Percentiles rank a stretch among this genome's conserved stretches.
Evolutionary conservation across 2,113 vertebrate species (phyloP).

Genomic region (Tetrax tetrax): DNA sequence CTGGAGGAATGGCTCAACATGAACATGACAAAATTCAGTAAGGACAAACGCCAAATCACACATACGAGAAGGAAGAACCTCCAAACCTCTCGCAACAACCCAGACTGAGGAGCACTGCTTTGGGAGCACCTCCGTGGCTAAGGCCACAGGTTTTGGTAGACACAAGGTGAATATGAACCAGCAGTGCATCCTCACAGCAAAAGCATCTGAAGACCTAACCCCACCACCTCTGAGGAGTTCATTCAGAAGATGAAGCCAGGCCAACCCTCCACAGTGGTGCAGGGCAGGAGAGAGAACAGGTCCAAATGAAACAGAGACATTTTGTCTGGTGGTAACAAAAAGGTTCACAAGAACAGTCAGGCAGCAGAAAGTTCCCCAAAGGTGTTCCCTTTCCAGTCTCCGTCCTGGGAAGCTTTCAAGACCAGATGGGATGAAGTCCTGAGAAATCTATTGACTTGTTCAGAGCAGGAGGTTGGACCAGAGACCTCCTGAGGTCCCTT

Average conservation of each 20-base stretch:
- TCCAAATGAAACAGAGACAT: neutral
- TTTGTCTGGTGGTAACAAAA: neutral
- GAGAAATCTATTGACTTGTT: neutral
- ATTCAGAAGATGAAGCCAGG: neutral
- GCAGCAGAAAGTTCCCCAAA: neutral
- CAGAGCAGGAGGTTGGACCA: neutral
- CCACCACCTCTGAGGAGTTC: neutral
- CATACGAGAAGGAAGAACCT: neutral
- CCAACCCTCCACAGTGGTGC: neutral
- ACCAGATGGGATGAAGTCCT: neutral
- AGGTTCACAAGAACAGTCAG: neutral
- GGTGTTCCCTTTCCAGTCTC: neutral
- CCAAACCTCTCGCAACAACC: neutral
- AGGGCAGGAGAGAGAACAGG: neutral
- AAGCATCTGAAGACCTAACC: neutral
- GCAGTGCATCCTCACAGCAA: neutral
- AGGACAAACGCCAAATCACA: neutral
- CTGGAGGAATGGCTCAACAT: neutral
- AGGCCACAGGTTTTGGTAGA: neutral
- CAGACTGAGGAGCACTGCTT: neutral
- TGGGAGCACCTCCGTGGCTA: neutral
- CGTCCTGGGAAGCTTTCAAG: neutral
- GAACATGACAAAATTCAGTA: rapidly evolving
- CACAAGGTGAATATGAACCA: neutral
- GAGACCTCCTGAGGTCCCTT: neutral